phyloP scores from a whole-genome alignment of 2,888 invertebrate genomes.

The Drosophila gaucha region DNA sequence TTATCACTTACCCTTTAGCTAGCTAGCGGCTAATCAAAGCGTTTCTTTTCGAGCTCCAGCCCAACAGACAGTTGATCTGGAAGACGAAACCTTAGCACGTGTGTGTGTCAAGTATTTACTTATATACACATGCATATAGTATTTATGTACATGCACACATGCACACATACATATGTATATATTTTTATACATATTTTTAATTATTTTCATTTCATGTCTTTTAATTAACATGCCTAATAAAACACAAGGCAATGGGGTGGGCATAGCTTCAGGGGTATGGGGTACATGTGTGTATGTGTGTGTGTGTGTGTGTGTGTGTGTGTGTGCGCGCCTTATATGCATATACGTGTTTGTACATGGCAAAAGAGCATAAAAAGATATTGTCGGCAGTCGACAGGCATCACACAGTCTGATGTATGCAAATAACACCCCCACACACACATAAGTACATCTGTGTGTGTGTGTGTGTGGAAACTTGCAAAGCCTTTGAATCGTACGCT shows the following conservation, averaged over 20 bases:
- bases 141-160: background rate
- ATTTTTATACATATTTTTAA: conserved; percentile 76
- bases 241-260: conserved; percentile 70
- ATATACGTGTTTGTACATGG: conserved; percentile 21
- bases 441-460: background rate
- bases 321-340: conserved; percentile 20
- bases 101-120: conserved; percentile 16
- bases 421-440: conserved; percentile 63
- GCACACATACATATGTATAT: conserved; percentile 23
- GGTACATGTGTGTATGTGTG: conserved; percentile 1
- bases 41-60: conserved; percentile 1
- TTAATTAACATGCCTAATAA: conserved; percentile 80
- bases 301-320: conserved; percentile 5
- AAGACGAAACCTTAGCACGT: conserved; percentile 23
- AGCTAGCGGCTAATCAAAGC: conserved; percentile 1
- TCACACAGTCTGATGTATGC: conserved; percentile 71
- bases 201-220: conserved; percentile 82
- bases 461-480: conserved; percentile 38
- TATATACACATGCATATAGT: conserved; percentile 1
- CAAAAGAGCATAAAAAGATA: conserved; percentile 72
- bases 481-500: conserved; percentile 71
- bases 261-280: conserved; percentile 6
- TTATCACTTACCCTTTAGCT: conserved; percentile 3
- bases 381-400: conserved; percentile 55
- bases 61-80: too few relatives aligned